Conservation (phyloP, 2,113 vertebrate species). For the Aythya baeri region DNA sequence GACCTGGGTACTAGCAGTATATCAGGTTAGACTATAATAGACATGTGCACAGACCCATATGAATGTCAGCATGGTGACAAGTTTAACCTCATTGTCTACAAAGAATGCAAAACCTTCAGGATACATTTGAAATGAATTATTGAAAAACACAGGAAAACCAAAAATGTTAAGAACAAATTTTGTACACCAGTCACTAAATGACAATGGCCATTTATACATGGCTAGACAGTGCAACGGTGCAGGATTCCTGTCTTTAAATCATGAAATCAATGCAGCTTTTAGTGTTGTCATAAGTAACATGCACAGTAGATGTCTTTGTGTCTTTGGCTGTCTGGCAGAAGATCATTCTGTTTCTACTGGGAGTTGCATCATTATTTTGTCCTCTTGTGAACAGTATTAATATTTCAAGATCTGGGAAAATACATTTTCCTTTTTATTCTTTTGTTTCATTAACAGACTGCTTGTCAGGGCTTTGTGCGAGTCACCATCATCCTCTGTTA, state of each 20-base stretch:
- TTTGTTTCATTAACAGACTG: not conserved
- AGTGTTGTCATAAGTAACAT: not conserved
- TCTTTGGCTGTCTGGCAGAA: constrained; percentile 16
- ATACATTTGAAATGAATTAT: not conserved
- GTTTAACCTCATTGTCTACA: not conserved
- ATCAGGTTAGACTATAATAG: not conserved
- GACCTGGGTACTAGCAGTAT: accelerated
- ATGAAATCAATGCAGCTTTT: not conserved
- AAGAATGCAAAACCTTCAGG: not conserved
- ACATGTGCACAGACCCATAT: not conserved
- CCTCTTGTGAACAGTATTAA: not conserved
- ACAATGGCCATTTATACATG: accelerated
- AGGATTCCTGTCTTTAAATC: not conserved
- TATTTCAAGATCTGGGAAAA: constrained; percentile 10
- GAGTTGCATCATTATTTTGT: constrained; percentile 34
- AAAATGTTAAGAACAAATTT: not conserved
- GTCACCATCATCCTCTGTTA: not conserved
- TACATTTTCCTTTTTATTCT: constrained; percentile 14
- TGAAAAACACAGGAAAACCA: not conserved
- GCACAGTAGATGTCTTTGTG: not conserved
- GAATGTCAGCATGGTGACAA: not conserved
- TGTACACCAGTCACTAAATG: too few species aligned
- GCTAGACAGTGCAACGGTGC: accelerated
- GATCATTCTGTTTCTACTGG: not conserved
- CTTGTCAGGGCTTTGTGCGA: not conserved